Evolutionary conservation across 2,113 vertebrate species (phyloP), one percentile per base, ranked within the genome.

Genomic region (Petrocephalus zakoni): DNA sequence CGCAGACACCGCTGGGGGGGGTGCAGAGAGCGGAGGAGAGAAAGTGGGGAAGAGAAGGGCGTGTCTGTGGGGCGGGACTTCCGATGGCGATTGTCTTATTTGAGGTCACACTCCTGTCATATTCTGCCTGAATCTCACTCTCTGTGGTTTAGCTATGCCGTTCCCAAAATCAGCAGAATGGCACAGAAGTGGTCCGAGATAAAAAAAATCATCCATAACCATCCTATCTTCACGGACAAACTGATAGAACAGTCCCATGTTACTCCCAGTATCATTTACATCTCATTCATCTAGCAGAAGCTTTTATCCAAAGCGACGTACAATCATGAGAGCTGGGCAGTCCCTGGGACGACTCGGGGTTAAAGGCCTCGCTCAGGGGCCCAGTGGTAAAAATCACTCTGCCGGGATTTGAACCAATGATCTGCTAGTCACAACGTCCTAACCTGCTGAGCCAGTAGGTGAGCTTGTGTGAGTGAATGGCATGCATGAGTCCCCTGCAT

Each of bases 151-250:
- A 78, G 72, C 72, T 19, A 78, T 10, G 17, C 34, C 7, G 68
- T 34, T 72, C 68, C 15, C 8, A 15, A 72, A 72, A 72, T 72
- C 29, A 15, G 13, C 29, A n/a, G 81, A 9, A 19, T 37, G 19
- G 78, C 9, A 8, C 46, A 10, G 68, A 75, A 75, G 68, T 29
- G 21, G n/a, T 7, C 68, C n/a, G 10, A 13, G n/a, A 75, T 15
- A 75, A 42, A 42, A n/a, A 29, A 34, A 25, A 29, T 25, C 8
- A 49, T 49, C 47, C 47, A 49, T 49, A 49, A 49, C 47, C 8
- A 49, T 49, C 88, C 86, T 29, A 87, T 86, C 84, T 88, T 75
- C 49, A 52, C 87, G 64, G 82, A 47, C 89, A 85, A 46, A 87
- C 84, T 68, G 72, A 81, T 37, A 90, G 10, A 78, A 89, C 88